Percentiles rank a stretch among this genome's conserved stretches.
Evolutionary conservation across 2,113 vertebrate species (phyloP).

Genomic region (Gallinago undulata): DNA sequence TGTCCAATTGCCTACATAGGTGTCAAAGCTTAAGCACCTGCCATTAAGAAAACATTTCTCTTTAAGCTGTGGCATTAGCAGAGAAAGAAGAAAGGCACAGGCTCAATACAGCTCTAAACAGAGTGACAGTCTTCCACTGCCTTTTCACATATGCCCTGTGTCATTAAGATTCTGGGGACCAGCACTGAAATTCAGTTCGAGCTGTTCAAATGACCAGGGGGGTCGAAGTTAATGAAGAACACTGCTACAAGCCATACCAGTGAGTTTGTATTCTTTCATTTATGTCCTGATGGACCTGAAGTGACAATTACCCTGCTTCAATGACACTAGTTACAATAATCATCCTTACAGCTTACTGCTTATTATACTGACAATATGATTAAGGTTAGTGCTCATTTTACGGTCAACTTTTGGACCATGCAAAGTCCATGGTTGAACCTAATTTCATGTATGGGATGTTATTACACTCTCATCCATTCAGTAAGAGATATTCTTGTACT

Average conservation of each 20-base stretch:
- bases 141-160: background rate
- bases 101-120: background rate
- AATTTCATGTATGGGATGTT: background rate
- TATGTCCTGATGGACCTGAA: background rate
- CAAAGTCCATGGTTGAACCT: background rate
- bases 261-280: background rate
- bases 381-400: background rate
- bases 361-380: background rate
- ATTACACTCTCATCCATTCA: background rate
- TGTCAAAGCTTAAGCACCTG: background rate
- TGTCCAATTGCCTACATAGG: background rate
- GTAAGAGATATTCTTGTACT: background rate
- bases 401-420: background rate
- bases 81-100: background rate
- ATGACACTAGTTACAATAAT: background rate
- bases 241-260: background rate
- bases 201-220: background rate
- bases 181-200: background rate
- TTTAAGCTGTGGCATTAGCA: background rate
- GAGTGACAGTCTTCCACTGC: background rate
- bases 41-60: background rate
- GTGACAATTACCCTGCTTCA: background rate
- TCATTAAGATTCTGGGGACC: background rate
- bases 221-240: background rate
- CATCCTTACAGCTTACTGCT: background rate